Percentiles rank a stretch among this genome's conserved stretches.
Evolutionary conservation across 2,113 vertebrate species (phyloP).

Genomic region (Sceloporus undulatus): DNA sequence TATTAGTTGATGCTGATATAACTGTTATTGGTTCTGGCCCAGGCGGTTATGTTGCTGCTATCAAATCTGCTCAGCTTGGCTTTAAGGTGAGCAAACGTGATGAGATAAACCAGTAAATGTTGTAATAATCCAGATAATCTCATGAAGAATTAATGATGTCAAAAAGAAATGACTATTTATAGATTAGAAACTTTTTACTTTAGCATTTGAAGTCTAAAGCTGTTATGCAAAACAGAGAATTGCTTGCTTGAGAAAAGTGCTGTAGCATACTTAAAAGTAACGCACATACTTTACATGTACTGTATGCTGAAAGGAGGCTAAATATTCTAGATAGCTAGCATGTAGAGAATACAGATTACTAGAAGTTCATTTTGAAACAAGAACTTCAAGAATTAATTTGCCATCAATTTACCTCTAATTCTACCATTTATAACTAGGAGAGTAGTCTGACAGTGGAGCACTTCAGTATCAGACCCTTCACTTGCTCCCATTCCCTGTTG

Average conservation of each 20-base stretch:
- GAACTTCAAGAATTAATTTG: not conserved
- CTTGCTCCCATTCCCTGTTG: too few relatives aligned
- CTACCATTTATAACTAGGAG: not conserved
- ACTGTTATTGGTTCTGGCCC: constrained; percentile 97
- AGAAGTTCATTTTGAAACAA: not conserved
- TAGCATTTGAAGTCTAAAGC: not conserved
- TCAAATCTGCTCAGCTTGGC: constrained; percentile 97
- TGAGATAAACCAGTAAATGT: not conserved
- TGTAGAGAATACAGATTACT: not conserved
- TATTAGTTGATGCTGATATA: constrained; percentile 93
- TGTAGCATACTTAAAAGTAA: not conserved
- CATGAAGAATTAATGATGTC: not conserved
- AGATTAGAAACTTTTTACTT: not conserved
- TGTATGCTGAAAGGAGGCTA: not conserved
- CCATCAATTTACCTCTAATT: not conserved
- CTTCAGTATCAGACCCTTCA: too few relatives aligned
- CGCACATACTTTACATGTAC: too few relatives aligned
- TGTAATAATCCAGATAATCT: constrained; percentile 20
- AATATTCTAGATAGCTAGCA: not conserved
- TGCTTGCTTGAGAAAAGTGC: not conserved
- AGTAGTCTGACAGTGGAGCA: too few relatives aligned
- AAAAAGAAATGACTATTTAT: not conserved
- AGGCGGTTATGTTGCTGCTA: constrained; percentile 97
- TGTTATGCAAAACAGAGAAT: not conserved
- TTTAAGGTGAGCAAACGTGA: constrained; percentile 87